Percentiles rank a stretch among this genome's conserved stretches.
Conservation (phyloP, 2,888 invertebrate species). For the Patella pellucida region DNA sequence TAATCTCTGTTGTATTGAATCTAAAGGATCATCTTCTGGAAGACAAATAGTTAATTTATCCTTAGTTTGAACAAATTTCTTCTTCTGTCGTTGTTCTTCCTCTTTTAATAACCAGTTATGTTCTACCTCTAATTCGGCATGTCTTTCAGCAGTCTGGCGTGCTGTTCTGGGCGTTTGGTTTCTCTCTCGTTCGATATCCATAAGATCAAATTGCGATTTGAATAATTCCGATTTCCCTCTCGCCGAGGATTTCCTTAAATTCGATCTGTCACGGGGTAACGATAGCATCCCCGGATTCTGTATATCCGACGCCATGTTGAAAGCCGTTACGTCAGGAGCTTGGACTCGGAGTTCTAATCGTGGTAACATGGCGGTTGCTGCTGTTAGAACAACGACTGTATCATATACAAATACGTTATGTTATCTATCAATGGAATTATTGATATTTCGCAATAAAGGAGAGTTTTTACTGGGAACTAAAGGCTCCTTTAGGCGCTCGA, state of each 20-base stretch:
- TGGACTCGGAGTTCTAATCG: too few relatives aligned
- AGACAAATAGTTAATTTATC: conserved; percentile 51
- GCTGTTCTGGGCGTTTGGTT: conserved; percentile 35
- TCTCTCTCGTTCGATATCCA: background rate
- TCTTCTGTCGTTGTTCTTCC: conserved; percentile 44
- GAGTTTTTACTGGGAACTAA: too few relatives aligned
- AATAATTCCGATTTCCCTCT: background rate
- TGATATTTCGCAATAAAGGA: too few relatives aligned
- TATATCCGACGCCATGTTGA: too few relatives aligned
- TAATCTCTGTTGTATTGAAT: conserved; percentile 51
- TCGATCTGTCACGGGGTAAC: too few relatives aligned
- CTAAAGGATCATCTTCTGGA: conserved; percentile 59
- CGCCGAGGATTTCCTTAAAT: background rate
- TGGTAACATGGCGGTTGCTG: too few relatives aligned
- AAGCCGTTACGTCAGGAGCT: too few relatives aligned
- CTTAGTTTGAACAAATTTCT: conserved; percentile 44
- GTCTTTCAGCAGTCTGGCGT: conserved; percentile 44
- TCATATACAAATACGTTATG: too few relatives aligned
- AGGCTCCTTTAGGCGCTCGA: too few relatives aligned
- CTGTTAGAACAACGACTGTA: too few relatives aligned
- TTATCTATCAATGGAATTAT: too few relatives aligned
- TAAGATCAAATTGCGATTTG: background rate
- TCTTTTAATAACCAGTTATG: conserved; percentile 62
- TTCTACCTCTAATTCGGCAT: conserved; percentile 56
- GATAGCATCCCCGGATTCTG: too few relatives aligned